Conservation (phyloP, 2,888 invertebrate species). For the Cosmorhoe ocellata region DNA sequence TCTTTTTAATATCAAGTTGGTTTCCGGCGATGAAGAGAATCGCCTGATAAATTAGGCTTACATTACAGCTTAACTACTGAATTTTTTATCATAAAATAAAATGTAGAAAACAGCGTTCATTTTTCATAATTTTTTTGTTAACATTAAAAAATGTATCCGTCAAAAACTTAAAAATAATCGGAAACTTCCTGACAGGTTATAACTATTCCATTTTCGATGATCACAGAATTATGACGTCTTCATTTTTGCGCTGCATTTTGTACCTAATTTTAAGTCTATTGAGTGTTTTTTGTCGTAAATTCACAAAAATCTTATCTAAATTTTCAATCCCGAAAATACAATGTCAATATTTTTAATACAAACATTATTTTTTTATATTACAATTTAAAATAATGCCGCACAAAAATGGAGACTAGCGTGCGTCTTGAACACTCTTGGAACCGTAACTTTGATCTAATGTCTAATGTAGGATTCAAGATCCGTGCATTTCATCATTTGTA, state of each 20-base stretch:
- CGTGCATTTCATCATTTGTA: slow-evolving; percentile 79
- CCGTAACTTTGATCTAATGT: slow-evolving; percentile 77
- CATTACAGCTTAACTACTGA: slow-evolving; percentile 79
- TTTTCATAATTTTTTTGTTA: slow-evolving; percentile 50
- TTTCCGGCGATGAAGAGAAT: slow-evolving; percentile 31
- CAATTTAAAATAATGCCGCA: slow-evolving; percentile 42
- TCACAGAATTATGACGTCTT: slow-evolving; percentile 61
- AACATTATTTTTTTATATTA: slow-evolving; percentile 42
- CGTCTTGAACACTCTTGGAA: slow-evolving; percentile 79
- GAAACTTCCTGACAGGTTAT: slow-evolving; percentile 69
- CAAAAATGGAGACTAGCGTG: slow-evolving; percentile 49
- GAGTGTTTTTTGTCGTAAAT: slow-evolving; percentile 41
- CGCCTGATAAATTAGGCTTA: slow-evolving; percentile 67
- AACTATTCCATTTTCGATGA: slow-evolving; percentile 77
- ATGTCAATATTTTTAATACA: slow-evolving; percentile 47
- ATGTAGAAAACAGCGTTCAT: slow-evolving; percentile 70
- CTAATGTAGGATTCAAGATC: slow-evolving; percentile 80
- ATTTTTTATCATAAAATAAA: slow-evolving; percentile 70
- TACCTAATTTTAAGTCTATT: slow-evolving; percentile 46
- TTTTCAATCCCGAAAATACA: slow-evolving; percentile 65
- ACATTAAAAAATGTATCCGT: slow-evolving; percentile 70
- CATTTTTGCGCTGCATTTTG: slow-evolving; percentile 49
- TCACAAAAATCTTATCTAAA: slow-evolving; percentile 53
- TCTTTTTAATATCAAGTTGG: slow-evolving; percentile 36
- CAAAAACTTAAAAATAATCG: slow-evolving; percentile 75